Evolutionary conservation across 2,797 vertebrate genomes (phyloP).

Genomic region (Vipera ursinii): DNA sequence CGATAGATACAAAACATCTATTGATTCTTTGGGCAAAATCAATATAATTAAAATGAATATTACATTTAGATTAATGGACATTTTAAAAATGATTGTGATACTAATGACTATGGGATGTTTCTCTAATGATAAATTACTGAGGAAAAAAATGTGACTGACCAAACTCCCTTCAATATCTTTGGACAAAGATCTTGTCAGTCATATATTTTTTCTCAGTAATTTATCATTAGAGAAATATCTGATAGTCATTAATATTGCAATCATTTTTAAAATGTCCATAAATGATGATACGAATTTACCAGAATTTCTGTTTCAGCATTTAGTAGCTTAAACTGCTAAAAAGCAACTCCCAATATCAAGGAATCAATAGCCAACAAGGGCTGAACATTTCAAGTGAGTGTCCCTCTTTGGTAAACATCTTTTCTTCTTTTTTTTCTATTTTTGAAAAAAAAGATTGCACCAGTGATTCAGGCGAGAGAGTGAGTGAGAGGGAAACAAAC

Average conservation of each 20-base stretch:
- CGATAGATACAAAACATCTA: background rate
- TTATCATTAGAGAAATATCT: background rate
- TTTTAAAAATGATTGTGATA: background rate
- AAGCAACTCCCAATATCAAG: background rate
- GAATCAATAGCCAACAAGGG: background rate
- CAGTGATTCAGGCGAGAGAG: background rate
- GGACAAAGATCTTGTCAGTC: background rate
- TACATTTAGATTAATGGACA: background rate
- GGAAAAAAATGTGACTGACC: background rate
- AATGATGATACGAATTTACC: background rate
- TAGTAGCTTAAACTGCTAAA: background rate
- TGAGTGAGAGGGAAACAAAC: background rate
- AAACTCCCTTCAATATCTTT: background rate
- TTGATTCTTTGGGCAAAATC: background rate
- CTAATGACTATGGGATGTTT: background rate
- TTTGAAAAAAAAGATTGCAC: background rate
- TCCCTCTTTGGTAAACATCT: background rate
- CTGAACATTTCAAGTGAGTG: background rate
- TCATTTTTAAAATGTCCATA: background rate
- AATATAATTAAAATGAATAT: background rate
- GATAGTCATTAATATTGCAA: background rate
- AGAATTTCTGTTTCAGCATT: background rate
- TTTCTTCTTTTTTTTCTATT: background rate
- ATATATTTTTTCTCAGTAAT: background rate
- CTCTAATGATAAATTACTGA: background rate